Conservation (phyloP, 2,113 vertebrate genomes). For the Stigmatopora nigra region DNA sequence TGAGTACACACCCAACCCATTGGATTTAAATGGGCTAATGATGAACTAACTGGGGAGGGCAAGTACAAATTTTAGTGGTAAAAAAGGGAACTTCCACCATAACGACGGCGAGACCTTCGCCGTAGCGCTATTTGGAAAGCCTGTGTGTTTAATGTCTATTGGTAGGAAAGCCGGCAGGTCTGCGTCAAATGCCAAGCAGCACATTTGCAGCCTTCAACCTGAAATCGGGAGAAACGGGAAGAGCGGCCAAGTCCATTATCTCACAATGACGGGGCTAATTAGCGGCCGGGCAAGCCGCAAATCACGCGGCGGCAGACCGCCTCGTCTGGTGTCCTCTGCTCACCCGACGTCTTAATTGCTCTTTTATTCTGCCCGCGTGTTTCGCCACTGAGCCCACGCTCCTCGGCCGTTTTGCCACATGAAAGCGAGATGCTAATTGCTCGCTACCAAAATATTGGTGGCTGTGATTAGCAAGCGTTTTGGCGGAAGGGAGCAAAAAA, state of each 20-base stretch:
- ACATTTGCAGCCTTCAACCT: slow-evolving; percentile 67
- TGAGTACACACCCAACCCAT: no score
- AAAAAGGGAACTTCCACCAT: not conserved
- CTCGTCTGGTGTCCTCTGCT: slow-evolving; percentile 60
- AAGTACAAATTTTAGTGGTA: no score
- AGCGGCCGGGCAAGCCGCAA: slow-evolving; percentile 61
- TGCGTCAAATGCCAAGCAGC: slow-evolving; percentile 50
- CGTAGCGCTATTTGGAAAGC: not conserved
- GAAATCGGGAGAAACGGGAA: slow-evolving; percentile 47
- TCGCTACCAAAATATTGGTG: slow-evolving; percentile 65
- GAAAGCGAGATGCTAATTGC: slow-evolving; percentile 67
- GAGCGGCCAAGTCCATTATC: slow-evolving; percentile 71
- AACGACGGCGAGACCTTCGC: not conserved
- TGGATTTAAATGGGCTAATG: no score
- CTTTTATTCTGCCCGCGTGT: slow-evolving; percentile 65
- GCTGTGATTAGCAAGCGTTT: slow-evolving; percentile 59
- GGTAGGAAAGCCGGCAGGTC: slow-evolving; percentile 11
- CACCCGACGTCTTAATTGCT: slow-evolving; percentile 71
- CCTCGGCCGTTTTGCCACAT: slow-evolving; percentile 59
- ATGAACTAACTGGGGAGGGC: no score
- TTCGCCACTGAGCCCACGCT: slow-evolving; percentile 38
- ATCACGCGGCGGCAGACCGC: slow-evolving; percentile 68
- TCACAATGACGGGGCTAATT: slow-evolving; percentile 73
- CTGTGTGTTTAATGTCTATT: not conserved
- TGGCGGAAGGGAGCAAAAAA: slow-evolving; percentile 35